Percentiles rank a stretch among this genome's conserved stretches.
Evolutionary conservation across 2,888 invertebrate genomes (phyloP).

Genomic region (Coremacera marginata): DNA sequence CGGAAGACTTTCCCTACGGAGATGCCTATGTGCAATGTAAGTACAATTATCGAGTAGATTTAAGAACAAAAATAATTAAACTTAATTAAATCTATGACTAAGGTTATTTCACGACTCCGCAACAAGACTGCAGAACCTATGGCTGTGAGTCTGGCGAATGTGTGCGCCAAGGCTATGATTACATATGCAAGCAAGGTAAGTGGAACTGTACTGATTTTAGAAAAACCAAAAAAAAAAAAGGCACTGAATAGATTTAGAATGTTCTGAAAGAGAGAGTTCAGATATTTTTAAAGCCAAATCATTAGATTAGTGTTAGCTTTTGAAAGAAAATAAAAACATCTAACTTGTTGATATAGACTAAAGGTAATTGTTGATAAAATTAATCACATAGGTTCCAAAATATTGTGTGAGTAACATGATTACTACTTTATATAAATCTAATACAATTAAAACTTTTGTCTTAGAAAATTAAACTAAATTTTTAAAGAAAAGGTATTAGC

Average conservation of each 20-base stretch:
- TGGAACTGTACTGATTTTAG: conserved; percentile 42
- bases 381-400: conserved; percentile 13
- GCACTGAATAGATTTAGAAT: too few species aligned
- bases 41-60: conserved; percentile 62
- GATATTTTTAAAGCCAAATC: background rate
- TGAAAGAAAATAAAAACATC: background rate
- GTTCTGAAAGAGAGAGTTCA: too few species aligned
- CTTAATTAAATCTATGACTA: background rate
- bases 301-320: background rate
- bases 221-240: background rate
- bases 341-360: background rate
- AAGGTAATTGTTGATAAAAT: conserved; percentile 9
- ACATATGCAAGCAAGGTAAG: conserved; percentile 73
- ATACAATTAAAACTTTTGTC: background rate
- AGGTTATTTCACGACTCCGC: conserved; percentile 67
- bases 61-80: background rate
- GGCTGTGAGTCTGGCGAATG: conserved; percentile 89
- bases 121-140: conserved; percentile 82
- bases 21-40: conserved; percentile 89
- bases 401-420: conserved; percentile 18
- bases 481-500: background rate
- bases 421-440: background rate
- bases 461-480: background rate
- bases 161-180: conserved; percentile 85
- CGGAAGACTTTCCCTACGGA: conserved; percentile 83